These are phyloP conservation scores for Coluber constrictor DNA, from an alignment of 2,797 vertebrate genomes.

Conservation along the genomic window DNA sequence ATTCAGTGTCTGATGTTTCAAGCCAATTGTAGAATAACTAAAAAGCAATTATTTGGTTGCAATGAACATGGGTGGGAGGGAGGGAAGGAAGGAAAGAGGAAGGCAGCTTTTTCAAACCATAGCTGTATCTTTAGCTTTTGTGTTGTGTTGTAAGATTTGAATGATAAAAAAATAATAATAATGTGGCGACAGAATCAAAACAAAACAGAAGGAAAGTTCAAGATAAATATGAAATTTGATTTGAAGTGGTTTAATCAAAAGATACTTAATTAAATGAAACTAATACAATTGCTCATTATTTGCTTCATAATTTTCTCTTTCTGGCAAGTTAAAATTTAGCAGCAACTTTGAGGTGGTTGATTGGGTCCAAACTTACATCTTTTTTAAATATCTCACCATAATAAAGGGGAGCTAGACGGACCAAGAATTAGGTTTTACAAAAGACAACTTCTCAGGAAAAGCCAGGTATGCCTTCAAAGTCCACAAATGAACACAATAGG, in stretches of 20 bases:
- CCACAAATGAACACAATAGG: background rate
- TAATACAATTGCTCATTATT: background rate
- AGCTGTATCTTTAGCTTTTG: background rate
- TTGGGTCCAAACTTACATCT: background rate
- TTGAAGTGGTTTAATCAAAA: background rate
- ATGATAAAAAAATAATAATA: background rate
- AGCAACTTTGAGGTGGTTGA: background rate
- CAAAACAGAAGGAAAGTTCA: background rate
- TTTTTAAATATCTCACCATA: background rate
- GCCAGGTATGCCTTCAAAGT: background rate
- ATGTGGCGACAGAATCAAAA: background rate
- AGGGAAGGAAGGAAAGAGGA: background rate
- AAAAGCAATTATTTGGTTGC: background rate
- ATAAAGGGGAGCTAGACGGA: no score
- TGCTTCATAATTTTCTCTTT: background rate
- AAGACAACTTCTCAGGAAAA: background rate
- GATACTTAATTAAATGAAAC: background rate
- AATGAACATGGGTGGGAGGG: background rate
- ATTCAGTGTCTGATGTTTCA: background rate
- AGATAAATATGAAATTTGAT: background rate
- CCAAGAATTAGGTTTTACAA: background rate
- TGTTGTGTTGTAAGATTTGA: background rate
- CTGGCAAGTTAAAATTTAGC: background rate
- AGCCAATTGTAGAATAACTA: background rate
- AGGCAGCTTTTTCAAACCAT: background rate